A percentile compares a stretch with the other conserved stretches of the same genome.
phyloP scores from a whole-genome alignment of 2,797 vertebrate species.

The Leptoclinus maculatus region DNA sequence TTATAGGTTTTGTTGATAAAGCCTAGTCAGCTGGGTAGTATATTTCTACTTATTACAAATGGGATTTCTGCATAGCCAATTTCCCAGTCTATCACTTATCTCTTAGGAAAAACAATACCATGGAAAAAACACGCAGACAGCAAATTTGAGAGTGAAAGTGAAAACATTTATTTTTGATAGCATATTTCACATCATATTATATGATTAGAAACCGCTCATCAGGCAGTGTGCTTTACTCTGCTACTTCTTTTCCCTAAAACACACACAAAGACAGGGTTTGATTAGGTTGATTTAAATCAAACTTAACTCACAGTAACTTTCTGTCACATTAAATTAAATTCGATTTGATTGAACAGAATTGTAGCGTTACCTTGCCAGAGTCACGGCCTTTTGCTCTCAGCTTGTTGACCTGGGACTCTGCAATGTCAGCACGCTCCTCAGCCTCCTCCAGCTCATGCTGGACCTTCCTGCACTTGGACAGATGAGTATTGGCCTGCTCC shows the following conservation, averaged over 20 bases:
- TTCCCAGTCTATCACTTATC: neutral
- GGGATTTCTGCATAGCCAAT: neutral
- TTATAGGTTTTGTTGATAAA: neutral
- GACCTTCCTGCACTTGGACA: constrained; percentile 82
- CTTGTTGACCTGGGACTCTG: constrained; percentile 88
- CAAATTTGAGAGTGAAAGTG: neutral
- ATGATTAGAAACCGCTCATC: constrained; percentile 38
- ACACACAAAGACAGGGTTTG: neutral
- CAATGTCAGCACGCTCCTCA: constrained; percentile 85
- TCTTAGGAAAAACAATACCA: neutral
- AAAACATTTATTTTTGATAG: constrained; percentile 19
- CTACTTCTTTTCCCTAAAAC: constrained; percentile 53
- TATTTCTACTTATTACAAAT: neutral
- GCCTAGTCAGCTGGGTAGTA: neutral
- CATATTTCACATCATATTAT: constrained; percentile 64
- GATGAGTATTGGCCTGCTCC: constrained; percentile 1
- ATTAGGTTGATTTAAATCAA: neutral
- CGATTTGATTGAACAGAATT: constrained; percentile 42
- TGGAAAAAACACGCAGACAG: neutral
- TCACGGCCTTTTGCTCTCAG: constrained; percentile 83
- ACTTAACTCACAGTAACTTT: neutral
- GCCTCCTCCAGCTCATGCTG: constrained; percentile 86
- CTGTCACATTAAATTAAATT: neutral
- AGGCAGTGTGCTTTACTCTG: constrained; percentile 52
- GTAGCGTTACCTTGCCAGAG: constrained; percentile 5